Evolutionary conservation across 37 sponge, comb jelly and placozoan species (phyloP).

Genomic region (Dysidea cf. avara): DNA sequence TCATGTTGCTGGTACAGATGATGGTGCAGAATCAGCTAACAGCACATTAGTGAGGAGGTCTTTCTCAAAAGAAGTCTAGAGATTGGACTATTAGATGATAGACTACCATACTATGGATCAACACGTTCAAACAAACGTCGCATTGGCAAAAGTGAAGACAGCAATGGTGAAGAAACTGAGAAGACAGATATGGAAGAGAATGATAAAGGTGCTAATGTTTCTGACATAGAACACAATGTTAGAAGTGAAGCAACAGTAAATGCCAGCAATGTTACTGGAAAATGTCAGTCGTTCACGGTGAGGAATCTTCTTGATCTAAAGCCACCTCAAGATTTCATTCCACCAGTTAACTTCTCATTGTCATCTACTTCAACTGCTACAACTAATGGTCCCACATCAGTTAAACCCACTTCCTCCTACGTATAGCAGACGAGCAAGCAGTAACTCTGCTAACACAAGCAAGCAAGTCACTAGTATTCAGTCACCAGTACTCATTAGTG

Average conservation of each 20-base stretch:
- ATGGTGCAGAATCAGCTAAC: not conserved
- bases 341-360: too few species aligned
- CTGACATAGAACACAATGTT: not conserved
- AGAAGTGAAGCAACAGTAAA: too few species aligned
- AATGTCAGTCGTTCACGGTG: not conserved
- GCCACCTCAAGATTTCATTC: too few species aligned
- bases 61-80: conserved; percentile 54
- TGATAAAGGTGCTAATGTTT: not conserved
- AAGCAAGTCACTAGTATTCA: too few species aligned
- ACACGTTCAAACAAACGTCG: not conserved
- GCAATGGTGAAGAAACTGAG: not conserved
- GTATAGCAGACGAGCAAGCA: not conserved
- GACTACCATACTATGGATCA: conserved; percentile 70
- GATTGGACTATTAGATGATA: conserved; percentile 23
- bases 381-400: too few species aligned
- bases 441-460: too few species aligned
- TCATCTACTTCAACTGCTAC: too few species aligned
- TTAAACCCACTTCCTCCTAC: too few species aligned
- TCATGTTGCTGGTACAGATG: not conserved
- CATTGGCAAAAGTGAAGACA: not conserved
- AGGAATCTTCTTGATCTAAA: too few species aligned
- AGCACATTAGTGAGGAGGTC: conserved; percentile 6
- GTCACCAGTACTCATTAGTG: too few species aligned
- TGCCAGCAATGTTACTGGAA: not conserved
- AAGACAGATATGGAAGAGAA: conserved; percentile 20